phyloP scores from a whole-genome alignment of 2,113 vertebrate genomes.

The Amazona guildingii region DNA sequence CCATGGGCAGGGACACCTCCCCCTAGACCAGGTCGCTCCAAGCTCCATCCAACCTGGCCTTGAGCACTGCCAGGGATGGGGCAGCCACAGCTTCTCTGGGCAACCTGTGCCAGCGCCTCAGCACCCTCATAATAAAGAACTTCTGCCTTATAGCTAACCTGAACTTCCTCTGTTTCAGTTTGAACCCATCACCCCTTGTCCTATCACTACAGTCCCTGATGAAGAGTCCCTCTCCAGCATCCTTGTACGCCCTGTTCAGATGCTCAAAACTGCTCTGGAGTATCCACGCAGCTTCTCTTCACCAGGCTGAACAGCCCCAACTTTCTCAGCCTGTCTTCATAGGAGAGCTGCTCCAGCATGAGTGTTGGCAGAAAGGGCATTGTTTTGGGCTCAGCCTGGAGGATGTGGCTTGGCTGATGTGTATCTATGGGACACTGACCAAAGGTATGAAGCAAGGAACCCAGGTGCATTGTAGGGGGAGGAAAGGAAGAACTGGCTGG shows the following conservation, averaged over 20 bases:
- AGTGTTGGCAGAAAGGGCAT: not conserved
- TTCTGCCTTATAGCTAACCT: not conserved
- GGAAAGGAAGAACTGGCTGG: not conserved
- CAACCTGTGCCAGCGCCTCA: not conserved
- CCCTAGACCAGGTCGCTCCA: not conserved
- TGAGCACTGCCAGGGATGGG: not conserved
- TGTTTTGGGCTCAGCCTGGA: not conserved
- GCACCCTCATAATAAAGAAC: not conserved
- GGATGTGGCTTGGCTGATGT: not conserved
- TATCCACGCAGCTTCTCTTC: not conserved
- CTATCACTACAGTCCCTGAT: too few relatives aligned
- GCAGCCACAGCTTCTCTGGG: not conserved
- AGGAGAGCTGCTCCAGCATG: not conserved
- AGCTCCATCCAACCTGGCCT: not conserved
- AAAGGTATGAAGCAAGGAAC: not conserved
- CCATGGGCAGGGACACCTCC: not conserved
- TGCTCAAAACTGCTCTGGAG: not conserved
- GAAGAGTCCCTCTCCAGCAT: not conserved
- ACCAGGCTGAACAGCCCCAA: not conserved
- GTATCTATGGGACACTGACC: not conserved
- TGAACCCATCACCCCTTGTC: not conserved
- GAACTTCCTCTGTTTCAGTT: not conserved
- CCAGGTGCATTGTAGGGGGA: not conserved
- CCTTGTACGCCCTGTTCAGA: not conserved
- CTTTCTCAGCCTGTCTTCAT: not conserved